These are phyloP conservation scores for Lerista edwardsae DNA, from an alignment of 2,797 vertebrate species.

Conservation along the genomic window DNA sequence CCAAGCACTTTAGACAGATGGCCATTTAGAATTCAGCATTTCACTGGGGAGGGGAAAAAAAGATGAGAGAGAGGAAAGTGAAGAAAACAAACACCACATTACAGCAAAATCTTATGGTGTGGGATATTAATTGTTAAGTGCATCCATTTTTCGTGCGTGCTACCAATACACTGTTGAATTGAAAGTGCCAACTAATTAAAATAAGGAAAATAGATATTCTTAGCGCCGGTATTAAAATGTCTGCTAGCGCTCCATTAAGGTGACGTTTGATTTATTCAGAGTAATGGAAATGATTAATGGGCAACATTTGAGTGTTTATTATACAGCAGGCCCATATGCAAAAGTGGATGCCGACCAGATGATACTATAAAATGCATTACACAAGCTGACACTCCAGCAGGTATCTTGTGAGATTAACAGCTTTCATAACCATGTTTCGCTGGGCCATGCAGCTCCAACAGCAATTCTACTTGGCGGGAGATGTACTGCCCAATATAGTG, in stretches of 20 bases:
- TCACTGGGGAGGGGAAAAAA: constrained; percentile 41
- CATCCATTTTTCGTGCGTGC: constrained; percentile 26
- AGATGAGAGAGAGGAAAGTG: constrained; percentile 36
- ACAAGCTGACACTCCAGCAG: constrained; percentile 6
- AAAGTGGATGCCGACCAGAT: constrained; percentile 24
- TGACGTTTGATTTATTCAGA: constrained; percentile 30
- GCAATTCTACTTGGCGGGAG: background rate
- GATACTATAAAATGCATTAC: constrained; percentile 33
- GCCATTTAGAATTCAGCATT: constrained; percentile 69
- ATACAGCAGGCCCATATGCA: constrained; percentile 20
- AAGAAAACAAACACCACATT: constrained; percentile 26
- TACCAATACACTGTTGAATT: constrained; percentile 32
- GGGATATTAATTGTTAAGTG: constrained; percentile 10
- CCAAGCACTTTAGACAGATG: constrained; percentile 66
- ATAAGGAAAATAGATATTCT: constrained; percentile 17
- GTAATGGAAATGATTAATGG: constrained; percentile 32
- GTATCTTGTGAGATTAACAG: constrained; percentile 19
- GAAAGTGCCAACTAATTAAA: constrained; percentile 36
- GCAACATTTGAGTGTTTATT: constrained; percentile 31
- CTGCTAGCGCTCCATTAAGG: constrained; percentile 16
- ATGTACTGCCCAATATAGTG: background rate
- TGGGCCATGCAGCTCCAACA: background rate
- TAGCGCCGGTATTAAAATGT: constrained; percentile 21
- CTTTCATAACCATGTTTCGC: constrained; percentile 2
- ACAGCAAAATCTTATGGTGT: constrained; percentile 3